Conservation (phyloP, 2,113 vertebrate genomes). For the Corythaeola cristata region DNA sequence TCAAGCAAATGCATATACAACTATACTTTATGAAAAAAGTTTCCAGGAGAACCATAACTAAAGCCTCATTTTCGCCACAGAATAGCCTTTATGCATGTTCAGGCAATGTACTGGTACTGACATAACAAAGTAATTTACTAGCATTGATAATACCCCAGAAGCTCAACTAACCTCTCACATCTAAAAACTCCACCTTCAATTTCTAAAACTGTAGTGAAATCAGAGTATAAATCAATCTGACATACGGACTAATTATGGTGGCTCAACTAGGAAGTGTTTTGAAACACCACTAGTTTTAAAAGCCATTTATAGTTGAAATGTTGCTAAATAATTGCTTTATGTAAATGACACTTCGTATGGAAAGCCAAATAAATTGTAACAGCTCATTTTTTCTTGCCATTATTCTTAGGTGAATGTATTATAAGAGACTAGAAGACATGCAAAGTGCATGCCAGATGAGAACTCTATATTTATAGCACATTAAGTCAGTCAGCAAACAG, state of each 20-base stretch:
- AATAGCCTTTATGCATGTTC: neutral
- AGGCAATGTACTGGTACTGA: neutral
- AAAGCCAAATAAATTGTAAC: slow-evolving; percentile 2
- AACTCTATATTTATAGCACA: slow-evolving; percentile 60
- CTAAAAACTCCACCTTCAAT: neutral
- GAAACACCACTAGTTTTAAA: slow-evolving; percentile 30
- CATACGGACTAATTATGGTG: neutral
- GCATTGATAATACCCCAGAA: neutral
- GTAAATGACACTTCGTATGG: neutral
- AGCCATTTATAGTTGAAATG: neutral
- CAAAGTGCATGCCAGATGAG: slow-evolving; percentile 45
- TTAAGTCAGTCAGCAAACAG: slow-evolving; percentile 58
- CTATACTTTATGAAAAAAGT: neutral
- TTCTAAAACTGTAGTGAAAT: neutral
- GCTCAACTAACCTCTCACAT: neutral
- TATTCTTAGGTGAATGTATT: slow-evolving; percentile 27
- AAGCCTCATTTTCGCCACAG: neutral
- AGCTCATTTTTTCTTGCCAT: neutral
- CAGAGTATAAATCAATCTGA: neutral
- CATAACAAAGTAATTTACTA: neutral
- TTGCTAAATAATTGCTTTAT: slow-evolving; percentile 1
- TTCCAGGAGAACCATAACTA: neutral
- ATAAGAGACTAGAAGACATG: slow-evolving; percentile 26
- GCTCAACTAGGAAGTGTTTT: neutral
- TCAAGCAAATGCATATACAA: neutral